Percentiles rank a stretch among this genome's conserved stretches.
Conservation (phyloP, 2,888 invertebrate genomes). For the Nephrocerus scutellatus region DNA sequence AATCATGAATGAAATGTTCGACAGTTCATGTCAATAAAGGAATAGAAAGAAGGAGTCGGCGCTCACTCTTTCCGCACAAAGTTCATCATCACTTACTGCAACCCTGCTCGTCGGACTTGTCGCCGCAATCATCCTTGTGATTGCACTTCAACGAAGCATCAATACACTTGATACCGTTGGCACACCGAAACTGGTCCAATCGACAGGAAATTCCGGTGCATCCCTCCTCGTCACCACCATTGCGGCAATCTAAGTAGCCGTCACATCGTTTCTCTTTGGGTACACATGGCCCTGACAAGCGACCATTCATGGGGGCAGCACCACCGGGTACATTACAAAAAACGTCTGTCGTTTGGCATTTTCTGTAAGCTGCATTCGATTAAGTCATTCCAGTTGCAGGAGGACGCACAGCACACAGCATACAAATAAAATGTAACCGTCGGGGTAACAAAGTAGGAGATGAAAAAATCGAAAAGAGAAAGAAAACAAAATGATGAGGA, state of each 20-base stretch:
- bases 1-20: constrained; percentile 2
- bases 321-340: constrained; percentile 69
- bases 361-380: constrained; percentile 67
- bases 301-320: constrained; percentile 49
- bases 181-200: constrained; percentile 80
- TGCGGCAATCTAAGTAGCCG: constrained; percentile 81
- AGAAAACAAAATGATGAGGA: too few species aligned
- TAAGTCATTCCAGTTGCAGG: too few species aligned
- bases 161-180: constrained; percentile 72
- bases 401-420: too few species aligned
- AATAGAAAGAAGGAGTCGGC: too few species aligned
- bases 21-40: too few species aligned
- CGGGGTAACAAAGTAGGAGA: too few species aligned
- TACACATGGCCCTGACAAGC: constrained; percentile 69
- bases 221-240: constrained; percentile 71
- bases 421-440: too few species aligned
- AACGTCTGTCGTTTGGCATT: constrained; percentile 81
- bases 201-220: constrained; percentile 66
- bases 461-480: too few species aligned
- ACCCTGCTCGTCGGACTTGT: constrained; percentile 81
- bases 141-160: constrained; percentile 74
- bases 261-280: constrained; percentile 85
- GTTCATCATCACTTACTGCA: constrained; percentile 87
- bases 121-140: constrained; percentile 84
- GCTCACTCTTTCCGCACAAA: too few species aligned